Base-by-base conservation (phyloP, 2,797 vertebrate genomes). In the Acrocephalus scirpaceus region DNA sequence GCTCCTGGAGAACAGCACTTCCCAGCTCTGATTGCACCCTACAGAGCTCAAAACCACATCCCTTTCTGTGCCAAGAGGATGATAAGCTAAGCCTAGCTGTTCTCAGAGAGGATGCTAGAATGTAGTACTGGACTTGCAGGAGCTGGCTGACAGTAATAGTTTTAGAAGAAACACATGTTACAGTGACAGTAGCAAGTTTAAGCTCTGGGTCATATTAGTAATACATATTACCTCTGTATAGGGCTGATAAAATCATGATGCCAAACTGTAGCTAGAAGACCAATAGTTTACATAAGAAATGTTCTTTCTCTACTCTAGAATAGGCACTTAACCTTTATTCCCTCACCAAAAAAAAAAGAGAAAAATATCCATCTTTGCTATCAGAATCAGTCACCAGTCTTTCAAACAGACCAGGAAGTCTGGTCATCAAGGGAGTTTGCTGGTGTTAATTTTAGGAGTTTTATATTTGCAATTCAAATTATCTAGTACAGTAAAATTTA, bases 141-240 rank as follows among this genome's bases (percentile, higher is more conserved):
- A 88, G 79, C 51, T 91, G 51, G 62, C 65, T 92, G 62, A 92
- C 74, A 90, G 75, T 47, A 94, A 92, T 1, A 86, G 32, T 83
- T 93, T 93, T 85, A 93, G 88, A 95, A 95, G 78, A 92, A 94
- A 93, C 76, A 90, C 73, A 93, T 81, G 78, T 90, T 92, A 86
- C 13, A 80, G 79, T 53, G 85, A 92, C 83, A 96, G 93, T 34
- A 94, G 81, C 56, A 94, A 89, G 53, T 88, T 94, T 87, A 97
- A 92, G 54, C 80, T 94, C 91, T 94, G 88, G 70, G 91, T 92
- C 90, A 54, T 67, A 95, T 93, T 92, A 91, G 79, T 78, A 53
- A 73, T n/a, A n/a, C n/a, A n/a, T n/a, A n/a, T n/a, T n/a, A n/a
- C n/a, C 69, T 74, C 51, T 83, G 48, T 65, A 76, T 11, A 89